Evolutionary conservation across 92 coral and sea anemone genomes (phyloP), one percentile per base, ranked within the genome.

Genomic region (Parazoanthus darwini): DNA sequence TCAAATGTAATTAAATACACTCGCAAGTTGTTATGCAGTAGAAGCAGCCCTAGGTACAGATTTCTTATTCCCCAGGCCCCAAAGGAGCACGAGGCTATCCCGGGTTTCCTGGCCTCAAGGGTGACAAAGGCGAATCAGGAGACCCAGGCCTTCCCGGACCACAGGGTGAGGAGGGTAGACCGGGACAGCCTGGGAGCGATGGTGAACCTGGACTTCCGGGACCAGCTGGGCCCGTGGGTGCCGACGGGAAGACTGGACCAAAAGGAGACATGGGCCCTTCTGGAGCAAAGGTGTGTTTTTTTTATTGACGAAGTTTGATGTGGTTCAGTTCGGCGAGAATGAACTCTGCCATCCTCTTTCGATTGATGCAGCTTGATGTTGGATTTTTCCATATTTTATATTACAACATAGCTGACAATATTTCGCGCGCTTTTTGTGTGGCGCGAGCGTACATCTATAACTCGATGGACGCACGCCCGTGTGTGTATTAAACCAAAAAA

Each of bases 41-140:
- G 18, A 26, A 74, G 23, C 8, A 36, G 39, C 5, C 78, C 78
- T 15, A 33, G 36, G 9, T 74, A 20, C 23, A 14, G 46, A 36
- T 0, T 74, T 74, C 0, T 33, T 15, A 43, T 15, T 37, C 39
- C 3, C 36, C 50, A 84, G 87, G 78, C 15, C 87, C 59, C n/a
- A 84, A 84, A 35, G 87, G 87, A 70, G 74, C n/a, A 13, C 87
- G 46, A 43, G 87, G 87, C n/a, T 16, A 43, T 26, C 54, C 75
- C 7, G 87, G 87, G 3, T 84, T 84, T 29, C 87, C 87, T 0
- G 87, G 87, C 25, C 43, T 26, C 36, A 84, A 70, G 43, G 87
- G 87, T 23, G 48, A 84, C 6, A 44, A 15, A 43, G 87, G 87
- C 14, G 14, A 71, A 29, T 63, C 6, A 44, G 87, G 87, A 23